Conservation (phyloP, 2,888 invertebrate genomes). For the Acanthosoma haemorrhoidale region DNA sequence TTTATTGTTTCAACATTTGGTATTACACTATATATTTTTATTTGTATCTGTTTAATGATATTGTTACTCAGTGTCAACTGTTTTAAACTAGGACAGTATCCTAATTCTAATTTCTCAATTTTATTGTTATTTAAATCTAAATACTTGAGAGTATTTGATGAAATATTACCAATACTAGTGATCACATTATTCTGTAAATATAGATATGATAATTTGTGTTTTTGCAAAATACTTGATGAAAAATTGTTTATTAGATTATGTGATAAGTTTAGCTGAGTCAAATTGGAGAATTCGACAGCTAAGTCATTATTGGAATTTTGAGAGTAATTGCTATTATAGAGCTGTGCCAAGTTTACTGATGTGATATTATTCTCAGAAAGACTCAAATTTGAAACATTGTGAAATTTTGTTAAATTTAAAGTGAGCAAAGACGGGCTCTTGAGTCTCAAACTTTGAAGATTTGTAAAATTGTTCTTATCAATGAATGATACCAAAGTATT, state of each 20-base stretch:
- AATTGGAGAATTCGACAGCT: slow-evolving; percentile 32
- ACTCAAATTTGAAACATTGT: slow-evolving; percentile 18
- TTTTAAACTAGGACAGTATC: slow-evolving; percentile 30
- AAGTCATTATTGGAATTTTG: slow-evolving; percentile 28
- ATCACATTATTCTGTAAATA: slow-evolving; percentile 48
- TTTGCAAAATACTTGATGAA: slow-evolving; percentile 40
- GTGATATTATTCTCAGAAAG: slow-evolving; percentile 29
- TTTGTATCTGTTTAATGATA: slow-evolving; percentile 29
- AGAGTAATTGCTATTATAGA: slow-evolving; percentile 30
- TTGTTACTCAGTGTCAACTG: slow-evolving; percentile 36
- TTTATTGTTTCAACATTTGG: slow-evolving; percentile 42
- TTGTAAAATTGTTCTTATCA: slow-evolving; percentile 11
- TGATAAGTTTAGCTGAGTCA: slow-evolving; percentile 42
- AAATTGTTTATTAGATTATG: slow-evolving; percentile 41
- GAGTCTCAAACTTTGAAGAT: not conserved
- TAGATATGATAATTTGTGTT: slow-evolving; percentile 44
- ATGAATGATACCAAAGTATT: not conserved
- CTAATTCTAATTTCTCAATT: slow-evolving; percentile 22
- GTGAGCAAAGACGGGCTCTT: not conserved
- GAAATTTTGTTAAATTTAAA: slow-evolving; percentile 25
- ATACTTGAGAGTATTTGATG: slow-evolving; percentile 40
- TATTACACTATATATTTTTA: slow-evolving; percentile 31
- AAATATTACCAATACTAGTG: slow-evolving; percentile 39
- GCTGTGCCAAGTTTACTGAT: slow-evolving; percentile 4
- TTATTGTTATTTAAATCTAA: slow-evolving; percentile 38